A percentile compares a stretch with the other conserved stretches of the same genome.
Conservation (phyloP, 2,113 vertebrate species). For the Paradoxurus hermaphroditus region DNA sequence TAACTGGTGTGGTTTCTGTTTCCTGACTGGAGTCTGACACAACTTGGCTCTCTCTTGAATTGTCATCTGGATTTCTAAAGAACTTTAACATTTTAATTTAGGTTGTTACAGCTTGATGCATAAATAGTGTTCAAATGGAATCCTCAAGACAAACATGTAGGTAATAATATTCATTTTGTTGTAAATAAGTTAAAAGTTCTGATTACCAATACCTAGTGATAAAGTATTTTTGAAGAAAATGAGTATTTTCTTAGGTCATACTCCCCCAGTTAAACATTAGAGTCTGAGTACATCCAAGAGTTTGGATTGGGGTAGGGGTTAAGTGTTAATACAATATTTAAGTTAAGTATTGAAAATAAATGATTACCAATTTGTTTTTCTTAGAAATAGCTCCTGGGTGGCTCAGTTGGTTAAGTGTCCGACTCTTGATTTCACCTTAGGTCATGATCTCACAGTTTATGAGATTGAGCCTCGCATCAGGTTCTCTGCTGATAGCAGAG, state of each 20-base stretch:
- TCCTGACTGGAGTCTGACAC: not conserved
- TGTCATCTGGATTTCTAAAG: constrained; percentile 5
- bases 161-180: constrained; percentile 23
- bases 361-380: not conserved
- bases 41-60: not conserved
- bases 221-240: constrained; percentile 20
- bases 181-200: not conserved
- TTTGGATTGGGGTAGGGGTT: not conserved
- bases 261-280: not conserved
- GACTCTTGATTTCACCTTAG: too few species aligned
- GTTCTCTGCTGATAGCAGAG: too few species aligned
- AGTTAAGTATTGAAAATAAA: constrained; percentile 21
- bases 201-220: not conserved
- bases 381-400: not conserved
- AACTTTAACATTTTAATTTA: not conserved
- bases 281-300: not conserved
- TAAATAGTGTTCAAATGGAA: not conserved
- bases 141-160: not conserved
- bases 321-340: not conserved
- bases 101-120: not conserved
- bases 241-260: not conserved
- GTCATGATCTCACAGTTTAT: too few species aligned
- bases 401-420: too few species aligned
- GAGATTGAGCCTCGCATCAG: too few species aligned
- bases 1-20: not conserved